phyloP scores from a whole-genome alignment of 1,140 invertebrate species.

The Drosophila nigrodunni region DNA sequence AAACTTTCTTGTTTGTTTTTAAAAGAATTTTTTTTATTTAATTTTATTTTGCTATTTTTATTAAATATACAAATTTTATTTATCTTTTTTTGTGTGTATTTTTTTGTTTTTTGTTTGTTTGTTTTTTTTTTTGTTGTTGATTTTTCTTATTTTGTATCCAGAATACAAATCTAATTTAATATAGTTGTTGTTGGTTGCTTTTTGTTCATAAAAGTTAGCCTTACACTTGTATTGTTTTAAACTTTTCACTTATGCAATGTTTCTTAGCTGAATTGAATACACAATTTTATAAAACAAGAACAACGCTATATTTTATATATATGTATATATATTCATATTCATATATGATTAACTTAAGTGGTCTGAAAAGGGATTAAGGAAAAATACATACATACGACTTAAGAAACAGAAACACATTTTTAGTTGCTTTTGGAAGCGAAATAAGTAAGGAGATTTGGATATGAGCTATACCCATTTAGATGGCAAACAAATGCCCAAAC shows the following conservation, averaged over 20 bases:
- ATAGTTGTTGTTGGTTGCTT: conserved; percentile 74
- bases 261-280: conserved; percentile 74
- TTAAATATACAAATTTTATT: conserved; percentile 83
- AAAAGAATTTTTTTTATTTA: conserved; percentile 78
- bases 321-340: conserved; percentile 28
- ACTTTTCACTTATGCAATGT: conserved; percentile 76
- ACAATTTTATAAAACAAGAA: conserved; percentile 73
- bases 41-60: conserved; percentile 83
- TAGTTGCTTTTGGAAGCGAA: conserved; percentile 33
- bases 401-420: conserved; percentile 22
- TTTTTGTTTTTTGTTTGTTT: conserved; percentile 36
- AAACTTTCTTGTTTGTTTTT: conserved; percentile 40
- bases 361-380: conserved; percentile 29
- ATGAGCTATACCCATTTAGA: background rate
- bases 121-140: conserved; percentile 39
- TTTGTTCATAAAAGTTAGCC: conserved; percentile 75
- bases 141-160: conserved; percentile 76
- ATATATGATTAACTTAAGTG: conserved; percentile 63
- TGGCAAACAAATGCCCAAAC: conserved; percentile 5
- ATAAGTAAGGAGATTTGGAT: conserved; percentile 34
- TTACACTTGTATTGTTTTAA: conserved; percentile 79
- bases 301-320: conserved; percentile 48
- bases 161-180: conserved; percentile 79
- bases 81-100: conserved; percentile 59
- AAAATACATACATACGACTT: conserved; percentile 30